Evolutionary conservation across 2,797 vertebrate species (phyloP).

Genomic region (Cynopterus sphinx): DNA sequence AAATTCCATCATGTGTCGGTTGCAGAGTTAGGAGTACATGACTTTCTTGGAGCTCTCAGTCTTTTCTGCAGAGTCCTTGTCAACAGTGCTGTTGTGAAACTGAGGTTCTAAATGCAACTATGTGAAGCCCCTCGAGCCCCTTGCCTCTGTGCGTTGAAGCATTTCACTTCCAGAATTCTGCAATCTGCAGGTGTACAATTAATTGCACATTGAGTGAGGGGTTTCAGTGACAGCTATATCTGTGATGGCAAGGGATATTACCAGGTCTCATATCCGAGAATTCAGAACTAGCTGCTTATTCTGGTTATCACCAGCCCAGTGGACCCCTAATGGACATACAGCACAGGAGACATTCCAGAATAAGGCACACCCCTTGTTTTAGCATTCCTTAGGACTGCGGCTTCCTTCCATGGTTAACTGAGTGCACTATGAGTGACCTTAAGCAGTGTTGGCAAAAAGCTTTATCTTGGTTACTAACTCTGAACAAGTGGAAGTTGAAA

Average conservation of each 20-base stretch:
- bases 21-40: neutral
- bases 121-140: neutral
- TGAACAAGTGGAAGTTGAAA: neutral
- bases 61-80: neutral
- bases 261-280: neutral
- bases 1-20: neutral
- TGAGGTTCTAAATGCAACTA: neutral
- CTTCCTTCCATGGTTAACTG: neutral
- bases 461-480: conserved; percentile 30
- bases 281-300: neutral
- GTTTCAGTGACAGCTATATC: neutral
- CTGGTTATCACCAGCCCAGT: neutral
- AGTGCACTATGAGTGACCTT: neutral
- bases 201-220: neutral
- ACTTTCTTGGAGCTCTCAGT: neutral
- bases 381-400: neutral
- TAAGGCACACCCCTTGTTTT: neutral
- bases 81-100: neutral
- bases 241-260: neutral
- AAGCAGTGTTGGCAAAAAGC: neutral
- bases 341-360: neutral
- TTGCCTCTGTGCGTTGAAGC: neutral
- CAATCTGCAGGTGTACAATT: neutral
- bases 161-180: conserved; percentile 3
- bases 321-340: neutral